Evolutionary conservation across 2,113 vertebrate species (phyloP).

Genomic region (Grammomys surdaster): DNA sequence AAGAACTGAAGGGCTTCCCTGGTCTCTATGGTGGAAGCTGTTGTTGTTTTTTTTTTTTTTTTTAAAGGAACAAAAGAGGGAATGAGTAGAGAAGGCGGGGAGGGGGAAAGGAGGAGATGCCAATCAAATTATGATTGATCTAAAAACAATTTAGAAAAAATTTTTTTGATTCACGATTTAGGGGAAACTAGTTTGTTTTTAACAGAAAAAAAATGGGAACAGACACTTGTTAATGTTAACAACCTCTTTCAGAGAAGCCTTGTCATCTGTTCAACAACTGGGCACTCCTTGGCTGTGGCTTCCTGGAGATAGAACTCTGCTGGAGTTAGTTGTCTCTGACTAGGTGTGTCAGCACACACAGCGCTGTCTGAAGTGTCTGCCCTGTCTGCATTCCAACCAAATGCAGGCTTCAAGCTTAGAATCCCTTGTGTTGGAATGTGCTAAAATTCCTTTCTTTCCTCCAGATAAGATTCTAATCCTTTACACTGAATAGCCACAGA

Average conservation of each 20-base stretch:
- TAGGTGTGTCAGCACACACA: conserved; percentile 58
- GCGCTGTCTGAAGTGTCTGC: conserved; percentile 53
- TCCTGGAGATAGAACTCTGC: conserved; percentile 58
- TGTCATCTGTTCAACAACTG: conserved; percentile 68
- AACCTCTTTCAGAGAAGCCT: conserved; percentile 75
- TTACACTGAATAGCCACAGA: conserved; percentile 88
- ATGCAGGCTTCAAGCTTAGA: conserved; percentile 83
- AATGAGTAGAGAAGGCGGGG: neutral
- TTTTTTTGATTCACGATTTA: conserved; percentile 80
- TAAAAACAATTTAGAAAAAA: conserved; percentile 70
- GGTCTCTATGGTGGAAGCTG: conserved; percentile 68
- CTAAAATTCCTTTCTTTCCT: conserved; percentile 57
- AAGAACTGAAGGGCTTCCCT: conserved; percentile 76
- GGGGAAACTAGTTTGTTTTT: conserved; percentile 69
- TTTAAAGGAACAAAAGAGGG: neutral
- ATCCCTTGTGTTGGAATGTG: conserved; percentile 77
- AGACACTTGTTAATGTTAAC: conserved; percentile 67
- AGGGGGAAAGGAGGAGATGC: neutral
- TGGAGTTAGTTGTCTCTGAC: conserved; percentile 21
- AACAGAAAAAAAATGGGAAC: conserved; percentile 58
- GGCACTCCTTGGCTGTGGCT: conserved; percentile 73
- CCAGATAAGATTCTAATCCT: conserved; percentile 85
- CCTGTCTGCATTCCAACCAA: conserved; percentile 81
- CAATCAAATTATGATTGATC: conserved; percentile 70
- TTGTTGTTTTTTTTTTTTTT: neutral